Evolutionary conservation across 1,140 invertebrate genomes (phyloP).

Genomic region (Halictus rubicundus): DNA sequence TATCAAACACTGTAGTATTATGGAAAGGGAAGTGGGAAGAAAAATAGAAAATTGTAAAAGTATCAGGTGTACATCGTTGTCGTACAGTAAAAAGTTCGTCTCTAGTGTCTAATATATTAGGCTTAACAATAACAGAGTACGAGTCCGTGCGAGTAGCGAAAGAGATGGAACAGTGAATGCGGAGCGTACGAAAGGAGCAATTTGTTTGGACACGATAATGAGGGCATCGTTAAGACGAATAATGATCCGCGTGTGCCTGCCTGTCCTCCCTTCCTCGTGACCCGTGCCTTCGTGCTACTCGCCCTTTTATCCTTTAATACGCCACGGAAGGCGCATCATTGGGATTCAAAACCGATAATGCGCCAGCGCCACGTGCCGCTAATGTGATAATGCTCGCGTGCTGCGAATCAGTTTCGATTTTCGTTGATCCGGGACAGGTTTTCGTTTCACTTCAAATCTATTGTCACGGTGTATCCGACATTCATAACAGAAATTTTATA

Average conservation of each 20-base stretch:
- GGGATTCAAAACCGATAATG: conserved; percentile 49
- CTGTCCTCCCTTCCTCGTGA: conserved; percentile 49
- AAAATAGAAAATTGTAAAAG: no score
- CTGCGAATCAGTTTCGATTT: conserved; percentile 4
- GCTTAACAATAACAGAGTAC: neutral
- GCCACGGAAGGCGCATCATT: conserved; percentile 25
- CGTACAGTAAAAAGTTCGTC: no score
- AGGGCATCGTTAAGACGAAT: conserved; percentile 69
- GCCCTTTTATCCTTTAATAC: conserved; percentile 45
- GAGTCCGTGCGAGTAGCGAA: neutral
- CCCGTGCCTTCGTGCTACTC: conserved; percentile 11
- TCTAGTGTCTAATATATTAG: no score
- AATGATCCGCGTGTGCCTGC: conserved; percentile 57
- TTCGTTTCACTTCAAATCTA: neutral
- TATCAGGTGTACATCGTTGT: no score
- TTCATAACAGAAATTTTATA: no score
- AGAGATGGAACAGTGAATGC: neutral
- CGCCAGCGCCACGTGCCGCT: conserved; percentile 63
- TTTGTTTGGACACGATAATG: conserved; percentile 74
- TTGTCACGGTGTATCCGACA: neutral
- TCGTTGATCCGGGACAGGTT: neutral
- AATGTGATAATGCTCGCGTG: conserved; percentile 49
- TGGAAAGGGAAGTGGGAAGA: no score
- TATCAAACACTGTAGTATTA: no score
- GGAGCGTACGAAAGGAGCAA: conserved; percentile 63